Base-by-base conservation (phyloP, 2,113 vertebrate genomes). In the Tychaedon coryphoeus region DNA sequence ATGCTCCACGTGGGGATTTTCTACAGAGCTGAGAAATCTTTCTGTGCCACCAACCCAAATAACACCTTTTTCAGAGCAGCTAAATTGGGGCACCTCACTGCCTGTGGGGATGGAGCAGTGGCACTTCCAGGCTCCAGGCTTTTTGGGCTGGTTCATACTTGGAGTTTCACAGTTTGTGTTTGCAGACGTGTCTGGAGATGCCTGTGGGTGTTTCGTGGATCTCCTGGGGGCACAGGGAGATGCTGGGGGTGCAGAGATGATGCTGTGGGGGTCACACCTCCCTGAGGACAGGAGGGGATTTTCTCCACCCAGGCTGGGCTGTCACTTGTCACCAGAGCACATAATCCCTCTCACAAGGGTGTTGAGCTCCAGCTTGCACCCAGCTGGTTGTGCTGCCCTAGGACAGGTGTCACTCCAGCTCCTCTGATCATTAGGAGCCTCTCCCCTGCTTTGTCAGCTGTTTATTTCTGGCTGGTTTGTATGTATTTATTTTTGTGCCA, bases 391-490 rank as follows among this genome's bases (percentile, higher is more conserved):
- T 24, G 45, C 36, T 61, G 66, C 62, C 19, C 40, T 71, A 38
- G 65, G 75, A 54, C 54, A 83, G 86, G 25, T 38, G 2, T 36
- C 48, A 5, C 53, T 64, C 34, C 25, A 60, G 54, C 71, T 75
- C 66, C 70, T n/a, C n/a, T n/a, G 43, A 53, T 94, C 62, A 38
- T 80, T 73, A 62, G 88, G 83, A 93, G 5, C 54, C 50, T 24
- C 58, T 83, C 54, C 65, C 62, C 48, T 82, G 28, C 3, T 92
- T 92, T 74, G 34, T 70, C 92, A 90, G 75, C 72, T 94, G 86
- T 92, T 94, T 94, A 95, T 97, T 96, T 60, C 95, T 93, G 88
- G 64, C 40, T 86, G 64, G 19, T 71, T 86, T 96, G 9, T 71
- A 2, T 86, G 51, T 92, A 6, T 95, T 96, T 95, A 64, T 92